Conservation (phyloP, 92 coral and sea anemone species). For the Heliopora coerulea region DNA sequence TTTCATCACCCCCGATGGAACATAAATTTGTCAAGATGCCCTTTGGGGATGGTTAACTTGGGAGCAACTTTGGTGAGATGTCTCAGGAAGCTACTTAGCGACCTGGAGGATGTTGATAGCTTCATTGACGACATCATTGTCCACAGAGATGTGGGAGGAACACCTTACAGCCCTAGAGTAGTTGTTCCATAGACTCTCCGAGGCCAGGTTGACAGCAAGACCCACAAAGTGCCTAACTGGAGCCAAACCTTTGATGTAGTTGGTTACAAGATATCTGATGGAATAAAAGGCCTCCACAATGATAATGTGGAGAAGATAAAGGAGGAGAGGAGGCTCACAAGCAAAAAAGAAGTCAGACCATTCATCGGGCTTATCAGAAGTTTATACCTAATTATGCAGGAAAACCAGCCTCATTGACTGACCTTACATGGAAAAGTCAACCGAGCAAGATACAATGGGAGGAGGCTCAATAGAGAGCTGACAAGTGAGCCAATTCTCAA, state of each 20-base stretch:
- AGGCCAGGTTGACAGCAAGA: constrained; percentile 10
- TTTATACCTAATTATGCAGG: constrained; percentile 57
- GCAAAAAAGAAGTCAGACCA: constrained; percentile 54
- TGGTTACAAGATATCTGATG: constrained; percentile 35
- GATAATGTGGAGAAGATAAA: constrained; percentile 22
- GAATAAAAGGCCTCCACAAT: constrained; percentile 20
- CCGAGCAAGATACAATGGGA: constrained; percentile 19
- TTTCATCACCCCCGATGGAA: constrained; percentile 36
- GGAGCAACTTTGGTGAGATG: constrained; percentile 47
- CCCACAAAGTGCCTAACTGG: constrained; percentile 27
- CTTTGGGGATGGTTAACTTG: constrained; percentile 46
- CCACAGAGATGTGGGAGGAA: constrained; percentile 32
- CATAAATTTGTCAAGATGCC: constrained; percentile 28
- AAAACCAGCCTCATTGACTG: constrained; percentile 40
- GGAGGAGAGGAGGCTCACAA: constrained; percentile 21
- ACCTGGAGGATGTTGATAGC: constrained; percentile 25
- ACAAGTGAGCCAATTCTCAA: constrained; percentile 7
- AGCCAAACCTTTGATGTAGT: constrained; percentile 23
- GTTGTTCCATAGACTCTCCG: not conserved
- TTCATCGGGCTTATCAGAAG: constrained; percentile 53
- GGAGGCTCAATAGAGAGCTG: constrained; percentile 9
- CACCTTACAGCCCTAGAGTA: constrained; percentile 7
- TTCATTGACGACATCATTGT: constrained; percentile 38
- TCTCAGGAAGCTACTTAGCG: constrained; percentile 45
- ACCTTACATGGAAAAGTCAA: constrained; percentile 37